Conservation (phyloP, 1,140 invertebrate genomes). For the Pseudomyrmex cubaensis region DNA sequence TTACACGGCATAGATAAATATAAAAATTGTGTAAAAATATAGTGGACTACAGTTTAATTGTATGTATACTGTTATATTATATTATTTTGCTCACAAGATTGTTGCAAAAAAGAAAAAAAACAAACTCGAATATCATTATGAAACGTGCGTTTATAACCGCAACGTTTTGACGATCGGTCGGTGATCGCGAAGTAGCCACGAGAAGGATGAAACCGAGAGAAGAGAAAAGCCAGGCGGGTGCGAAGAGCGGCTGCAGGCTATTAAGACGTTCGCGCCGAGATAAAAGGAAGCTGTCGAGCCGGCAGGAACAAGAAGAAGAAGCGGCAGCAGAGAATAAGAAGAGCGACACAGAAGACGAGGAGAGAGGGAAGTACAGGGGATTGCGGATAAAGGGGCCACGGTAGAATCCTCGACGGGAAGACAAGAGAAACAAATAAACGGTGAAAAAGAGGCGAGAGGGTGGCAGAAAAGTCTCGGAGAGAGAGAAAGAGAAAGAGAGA, state of each 20-base stretch:
- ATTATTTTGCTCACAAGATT: not conserved
- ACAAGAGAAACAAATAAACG: conserved; percentile 56
- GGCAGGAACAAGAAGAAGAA: conserved; percentile 61
- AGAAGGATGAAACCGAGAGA: conserved; percentile 24
- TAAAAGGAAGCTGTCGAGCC: conserved; percentile 80
- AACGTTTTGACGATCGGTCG: conserved; percentile 23
- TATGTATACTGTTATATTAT: not conserved
- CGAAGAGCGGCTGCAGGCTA: conserved; percentile 78
- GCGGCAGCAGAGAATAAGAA: conserved; percentile 33
- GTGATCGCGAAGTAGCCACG: conserved; percentile 29
- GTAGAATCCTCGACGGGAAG: conserved; percentile 70
- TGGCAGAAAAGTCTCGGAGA: conserved; percentile 45
- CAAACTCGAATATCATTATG: too few relatives aligned
- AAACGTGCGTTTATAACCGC: not conserved
- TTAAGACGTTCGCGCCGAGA: conserved; percentile 84
- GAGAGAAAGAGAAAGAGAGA: conserved; percentile 58
- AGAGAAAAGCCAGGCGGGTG: conserved; percentile 35
- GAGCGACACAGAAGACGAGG: conserved; percentile 19
- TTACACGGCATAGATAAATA: not conserved
- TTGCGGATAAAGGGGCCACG: conserved; percentile 63
- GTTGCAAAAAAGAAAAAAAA: not conserved
- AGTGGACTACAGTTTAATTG: not conserved
- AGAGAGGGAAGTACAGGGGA: conserved; percentile 28
- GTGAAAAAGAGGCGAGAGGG: not conserved
- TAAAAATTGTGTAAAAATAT: not conserved